These are phyloP conservation scores for Hybos culiciformis DNA, from an alignment of 2,888 invertebrate species.

Conservation along the genomic window DNA sequence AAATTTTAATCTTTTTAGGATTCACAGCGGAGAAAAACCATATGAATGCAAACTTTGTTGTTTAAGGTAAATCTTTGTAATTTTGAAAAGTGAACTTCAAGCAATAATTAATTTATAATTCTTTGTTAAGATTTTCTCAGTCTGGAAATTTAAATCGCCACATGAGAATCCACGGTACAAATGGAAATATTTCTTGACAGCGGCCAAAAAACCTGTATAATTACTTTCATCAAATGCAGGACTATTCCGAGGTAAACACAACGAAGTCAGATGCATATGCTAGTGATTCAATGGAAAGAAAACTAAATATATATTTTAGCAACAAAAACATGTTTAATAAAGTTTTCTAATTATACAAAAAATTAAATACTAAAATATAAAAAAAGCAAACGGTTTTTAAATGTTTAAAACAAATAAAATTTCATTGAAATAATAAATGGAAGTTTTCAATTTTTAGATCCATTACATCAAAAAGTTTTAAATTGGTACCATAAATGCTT, in stretches of 20 bases:
- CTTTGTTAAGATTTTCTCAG: constrained; percentile 67
- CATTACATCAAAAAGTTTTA: too few species aligned
- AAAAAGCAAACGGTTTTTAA: too few species aligned
- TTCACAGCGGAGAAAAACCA: constrained; percentile 78
- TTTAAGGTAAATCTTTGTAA: constrained; percentile 43
- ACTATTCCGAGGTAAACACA: not conserved
- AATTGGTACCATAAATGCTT: too few species aligned
- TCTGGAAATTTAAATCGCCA: constrained; percentile 97
- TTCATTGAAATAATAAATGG: too few species aligned
- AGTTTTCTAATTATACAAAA: not conserved
- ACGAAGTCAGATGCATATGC: not conserved
- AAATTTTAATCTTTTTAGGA: too few species aligned
- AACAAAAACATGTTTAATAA: constrained; percentile 1
- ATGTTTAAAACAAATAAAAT: too few species aligned
- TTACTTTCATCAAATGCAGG: not conserved
- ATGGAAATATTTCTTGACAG: constrained; percentile 48
- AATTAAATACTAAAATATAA: not conserved
- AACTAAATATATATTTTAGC: not conserved
- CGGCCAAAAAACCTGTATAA: constrained; percentile 15
- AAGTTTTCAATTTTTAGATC: too few species aligned
- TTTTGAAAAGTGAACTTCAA: too few species aligned
- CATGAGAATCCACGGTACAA: constrained; percentile 88
- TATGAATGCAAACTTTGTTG: constrained; percentile 96
- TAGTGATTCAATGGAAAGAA: not conserved
- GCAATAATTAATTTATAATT: too few species aligned